Base-by-base conservation (phyloP, 2,888 invertebrate species). In the Leptopilina drosophilae region DNA sequence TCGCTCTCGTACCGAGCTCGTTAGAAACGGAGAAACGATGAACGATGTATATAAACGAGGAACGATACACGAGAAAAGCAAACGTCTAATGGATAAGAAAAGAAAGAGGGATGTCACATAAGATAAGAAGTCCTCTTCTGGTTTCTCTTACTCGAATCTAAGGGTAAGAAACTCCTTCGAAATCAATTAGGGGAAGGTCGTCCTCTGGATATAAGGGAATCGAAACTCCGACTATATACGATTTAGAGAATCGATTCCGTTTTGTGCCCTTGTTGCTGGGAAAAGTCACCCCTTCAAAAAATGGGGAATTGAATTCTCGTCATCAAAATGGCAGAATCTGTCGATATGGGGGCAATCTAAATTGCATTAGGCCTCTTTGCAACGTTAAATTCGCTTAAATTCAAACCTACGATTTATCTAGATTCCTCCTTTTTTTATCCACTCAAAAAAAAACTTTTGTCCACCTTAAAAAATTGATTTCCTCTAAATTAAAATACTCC, bases 151-250 rank as follows among this genome's bases (percentile, higher is more conserved):
- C 79, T 67, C 77, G 78, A 77, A 81, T 81, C 81, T 78, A 49
- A 81, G 82, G 80, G 77, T 78, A 33, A 78, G 15, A 33, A 78
- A 69, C 78, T 82, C 46, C 85, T 87, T 87, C 81, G 87, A 85
- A 91, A 90, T 91, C 90, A 91, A 91, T 91, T 90, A 49, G 49
- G 12, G 85, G 88, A 87, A 87, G 88, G 88, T 87, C 87, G 84
- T 81, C 84, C 9, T 46, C 84, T 77, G 88, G 88, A 89, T 89
- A 87, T 33, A 33, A 86, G 86, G 82, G 87, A 87, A 88, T 87
- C 84, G 82, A 33, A 3, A 33, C 2, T 33, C 3, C 3, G 33
- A 33, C 20, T 20, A 33, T 33, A 33, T 5, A 33, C 33, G 33
- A 85, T 85, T 76, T 77, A 79, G 64, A 42, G 77, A 59, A 82